These are phyloP conservation scores for Nixonia krombeini DNA, from an alignment of 1,140 invertebrate genomes.

Conservation along the genomic window DNA sequence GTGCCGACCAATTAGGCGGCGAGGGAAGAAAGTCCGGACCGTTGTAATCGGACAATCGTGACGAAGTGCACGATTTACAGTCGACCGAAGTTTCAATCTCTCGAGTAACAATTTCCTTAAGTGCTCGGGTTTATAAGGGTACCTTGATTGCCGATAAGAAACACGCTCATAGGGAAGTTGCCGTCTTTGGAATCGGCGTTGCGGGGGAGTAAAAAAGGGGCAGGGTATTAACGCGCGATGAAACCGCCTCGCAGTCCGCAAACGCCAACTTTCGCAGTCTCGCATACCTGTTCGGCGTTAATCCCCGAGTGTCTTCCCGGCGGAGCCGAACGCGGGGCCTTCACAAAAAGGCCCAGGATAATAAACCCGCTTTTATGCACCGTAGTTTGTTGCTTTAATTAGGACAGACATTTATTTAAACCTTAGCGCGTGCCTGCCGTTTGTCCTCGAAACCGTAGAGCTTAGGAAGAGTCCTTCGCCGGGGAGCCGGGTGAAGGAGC, in stretches of 20 bases:
- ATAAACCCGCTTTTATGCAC: not conserved
- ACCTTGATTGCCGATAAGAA: slow-evolving; percentile 41
- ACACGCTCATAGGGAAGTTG: too few species aligned
- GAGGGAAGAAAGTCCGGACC: slow-evolving; percentile 35
- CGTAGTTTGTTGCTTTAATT: slow-evolving; percentile 2
- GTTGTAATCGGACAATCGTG: slow-evolving; percentile 41
- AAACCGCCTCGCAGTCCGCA: too few species aligned
- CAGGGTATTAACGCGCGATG: too few species aligned
- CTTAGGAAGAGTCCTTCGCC: too few species aligned
- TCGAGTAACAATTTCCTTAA: slow-evolving; percentile 56
- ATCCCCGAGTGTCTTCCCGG: too few species aligned
- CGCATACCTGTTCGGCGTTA: too few species aligned
- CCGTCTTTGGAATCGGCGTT: too few species aligned
- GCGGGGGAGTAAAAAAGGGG: too few species aligned
- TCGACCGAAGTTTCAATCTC: slow-evolving; percentile 48
- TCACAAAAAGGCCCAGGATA: too few species aligned
- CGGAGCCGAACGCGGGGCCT: too few species aligned
- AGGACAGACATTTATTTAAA: slow-evolving; percentile 7
- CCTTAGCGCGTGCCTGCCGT: not conserved
- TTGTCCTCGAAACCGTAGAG: not conserved
- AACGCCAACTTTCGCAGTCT: too few species aligned
- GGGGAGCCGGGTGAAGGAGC: too few species aligned
- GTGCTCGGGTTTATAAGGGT: slow-evolving; percentile 46
- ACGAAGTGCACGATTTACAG: slow-evolving; percentile 29
- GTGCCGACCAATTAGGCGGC: slow-evolving; percentile 19